These are phyloP conservation scores for Punctoribates punctum DNA, from an alignment of 2,888 invertebrate genomes.

Conservation along the genomic window DNA sequence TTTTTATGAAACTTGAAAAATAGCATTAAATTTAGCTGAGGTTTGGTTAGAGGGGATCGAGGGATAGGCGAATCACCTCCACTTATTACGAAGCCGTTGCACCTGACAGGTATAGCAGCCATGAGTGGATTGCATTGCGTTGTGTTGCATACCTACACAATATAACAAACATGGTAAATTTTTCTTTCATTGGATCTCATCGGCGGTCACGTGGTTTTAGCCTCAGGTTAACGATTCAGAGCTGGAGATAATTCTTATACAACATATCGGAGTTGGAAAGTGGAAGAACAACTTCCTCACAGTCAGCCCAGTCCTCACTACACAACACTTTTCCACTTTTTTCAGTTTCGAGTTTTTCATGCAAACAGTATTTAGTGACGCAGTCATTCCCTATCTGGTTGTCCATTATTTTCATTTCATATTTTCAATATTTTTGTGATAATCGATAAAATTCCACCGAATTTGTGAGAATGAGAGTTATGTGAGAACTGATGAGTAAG, in stretches of 20 bases:
- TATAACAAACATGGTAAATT: conserved; percentile 27
- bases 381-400: conserved; percentile 24
- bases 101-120: conserved; percentile 13
- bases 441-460: background rate
- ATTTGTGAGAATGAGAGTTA: conserved; percentile 21
- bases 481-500: conserved; percentile 19
- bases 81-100: conserved; percentile 35
- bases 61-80: conserved; percentile 36
- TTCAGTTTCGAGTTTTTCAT: background rate
- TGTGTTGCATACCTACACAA: conserved; percentile 29
- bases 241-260: conserved; percentile 26
- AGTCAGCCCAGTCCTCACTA: background rate
- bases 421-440: conserved; percentile 8
- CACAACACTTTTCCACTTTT: conserved; percentile 31
- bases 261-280: conserved; percentile 23
- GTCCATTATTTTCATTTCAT: background rate
- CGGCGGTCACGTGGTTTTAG: conserved; percentile 11
- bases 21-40: conserved; percentile 13
- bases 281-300: conserved; percentile 28
- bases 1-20: conserved; percentile 22
- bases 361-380: conserved; percentile 34
- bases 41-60: conserved; percentile 24
- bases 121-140: conserved; percentile 6
- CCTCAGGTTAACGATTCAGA: conserved; percentile 32
- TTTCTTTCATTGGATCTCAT: conserved; percentile 23